Evolutionary conservation across 2,797 vertebrate species (phyloP).

Genomic region (Xiphorhynchus erythropygius): DNA sequence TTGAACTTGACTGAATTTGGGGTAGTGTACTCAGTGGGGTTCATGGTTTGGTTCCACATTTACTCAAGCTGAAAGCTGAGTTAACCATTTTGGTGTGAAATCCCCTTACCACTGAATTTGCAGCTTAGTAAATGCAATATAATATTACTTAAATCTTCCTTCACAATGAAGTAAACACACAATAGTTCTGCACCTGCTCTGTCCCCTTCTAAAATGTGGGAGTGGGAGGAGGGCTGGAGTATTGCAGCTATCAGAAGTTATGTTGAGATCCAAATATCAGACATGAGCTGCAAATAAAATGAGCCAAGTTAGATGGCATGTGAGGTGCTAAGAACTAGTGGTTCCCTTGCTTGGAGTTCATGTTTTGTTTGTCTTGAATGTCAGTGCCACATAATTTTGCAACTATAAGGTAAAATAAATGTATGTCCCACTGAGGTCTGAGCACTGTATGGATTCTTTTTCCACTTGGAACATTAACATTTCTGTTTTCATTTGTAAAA

Average conservation of each 20-base stretch:
- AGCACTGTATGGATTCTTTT: neutral
- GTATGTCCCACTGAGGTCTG: neutral
- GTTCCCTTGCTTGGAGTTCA: neutral
- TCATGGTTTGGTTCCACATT: neutral
- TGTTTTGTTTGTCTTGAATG: neutral
- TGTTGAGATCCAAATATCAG: neutral
- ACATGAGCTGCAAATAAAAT: neutral
- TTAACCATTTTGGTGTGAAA: neutral
- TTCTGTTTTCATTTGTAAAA: neutral
- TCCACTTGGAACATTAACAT: neutral
- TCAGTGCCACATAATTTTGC: neutral
- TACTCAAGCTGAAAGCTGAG: neutral
- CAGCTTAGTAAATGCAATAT: neutral
- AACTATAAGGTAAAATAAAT: neutral
- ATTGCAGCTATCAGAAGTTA: neutral
- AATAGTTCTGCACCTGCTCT: neutral
- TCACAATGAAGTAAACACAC: neutral
- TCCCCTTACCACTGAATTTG: neutral
- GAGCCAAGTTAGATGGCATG: neutral
- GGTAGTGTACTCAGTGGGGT: neutral
- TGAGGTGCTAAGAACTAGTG: neutral
- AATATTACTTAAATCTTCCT: neutral
- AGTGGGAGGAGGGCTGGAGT: neutral
- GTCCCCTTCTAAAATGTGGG: neutral
- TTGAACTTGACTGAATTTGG: neutral